phyloP scores from a whole-genome alignment of 2,113 vertebrate genomes.

The Natator depressus region DNA sequence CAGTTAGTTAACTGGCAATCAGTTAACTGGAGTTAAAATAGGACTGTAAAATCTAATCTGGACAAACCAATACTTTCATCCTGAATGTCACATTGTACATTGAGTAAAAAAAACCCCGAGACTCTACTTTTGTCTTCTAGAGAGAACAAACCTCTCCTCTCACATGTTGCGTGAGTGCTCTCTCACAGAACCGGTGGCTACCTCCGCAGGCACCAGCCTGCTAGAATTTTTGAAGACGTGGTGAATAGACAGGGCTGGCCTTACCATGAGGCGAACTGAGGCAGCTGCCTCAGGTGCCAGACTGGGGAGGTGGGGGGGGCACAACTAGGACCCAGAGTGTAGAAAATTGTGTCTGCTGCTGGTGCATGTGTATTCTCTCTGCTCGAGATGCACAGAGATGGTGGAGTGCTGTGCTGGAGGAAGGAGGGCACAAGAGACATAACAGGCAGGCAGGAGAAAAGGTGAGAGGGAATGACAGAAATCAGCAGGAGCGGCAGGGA shows the following conservation, averaged over 20 bases:
- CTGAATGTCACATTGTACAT: neutral
- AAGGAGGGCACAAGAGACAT: too few relatives aligned
- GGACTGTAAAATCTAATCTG: neutral
- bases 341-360: too few relatives aligned
- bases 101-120: neutral
- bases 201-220: neutral
- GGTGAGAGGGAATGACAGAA: too few relatives aligned
- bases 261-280: too few relatives aligned
- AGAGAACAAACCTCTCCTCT: neutral
- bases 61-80: neutral
- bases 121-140: neutral
- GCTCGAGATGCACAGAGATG: too few relatives aligned
- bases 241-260: neutral
- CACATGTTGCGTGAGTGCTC: neutral
- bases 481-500: too few relatives aligned
- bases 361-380: too few relatives aligned
- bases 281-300: too few relatives aligned
- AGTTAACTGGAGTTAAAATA: constrained; percentile 21
- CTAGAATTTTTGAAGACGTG: neutral
- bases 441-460: too few relatives aligned
- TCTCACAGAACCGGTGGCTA: neutral
- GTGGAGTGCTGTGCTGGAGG: too few relatives aligned
- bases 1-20: neutral
- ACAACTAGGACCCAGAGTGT: too few relatives aligned
- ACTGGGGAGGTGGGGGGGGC: too few relatives aligned